Base-by-base conservation (phyloP, 2,888 invertebrate genomes). In the Myopa tessellatipennis region DNA sequence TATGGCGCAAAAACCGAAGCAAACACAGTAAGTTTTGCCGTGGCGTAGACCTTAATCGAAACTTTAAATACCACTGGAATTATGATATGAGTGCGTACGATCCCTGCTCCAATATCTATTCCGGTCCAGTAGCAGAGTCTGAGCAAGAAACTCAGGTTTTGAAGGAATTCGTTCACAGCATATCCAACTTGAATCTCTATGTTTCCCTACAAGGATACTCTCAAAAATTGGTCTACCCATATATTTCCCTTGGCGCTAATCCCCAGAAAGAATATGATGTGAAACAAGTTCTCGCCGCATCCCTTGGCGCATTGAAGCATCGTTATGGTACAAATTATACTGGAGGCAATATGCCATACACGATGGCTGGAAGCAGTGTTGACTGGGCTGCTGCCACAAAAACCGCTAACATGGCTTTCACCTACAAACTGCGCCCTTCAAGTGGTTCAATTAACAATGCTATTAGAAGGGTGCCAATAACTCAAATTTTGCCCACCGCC, bases 131-230 rank as follows among this genome's bases (percentile, higher is more conserved):
- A 0, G 90, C 92, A 0, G 92, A 92, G 84, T 92, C 92, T 0
- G 92, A 92, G 82, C 85, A 88, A 0, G 92, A 92, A 83, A 91
- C 91, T 0, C 88, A 88, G 70, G 86, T 91, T 0, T 82, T 93
- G 16, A 91, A 93, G 0, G 81, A 90, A 0, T 94, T 90, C 84
- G 90, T 94, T 60, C 84, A 83, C 0, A 87, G 90, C 0, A 83
- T 93, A 65, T 89, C 90, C 52, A 88, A 90, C 68, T 89, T 93
- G 18, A 90, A 91, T 52, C 88, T 93, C 52, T 96, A 95, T 85
- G 85, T 96, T 4, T 92, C 93, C 0, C 92, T 95, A 86, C 96
- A 96, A 87, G 94, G 95, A 0, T 95, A 92, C 84, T 93, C 94
- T 0, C 95, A 96, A 84, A 89, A 93, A 67, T 87, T 95, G 65